Evolutionary conservation across 2,113 vertebrate species (phyloP), one percentile per base, ranked within the genome.

Genomic region (Eidolon helvum): DNA sequence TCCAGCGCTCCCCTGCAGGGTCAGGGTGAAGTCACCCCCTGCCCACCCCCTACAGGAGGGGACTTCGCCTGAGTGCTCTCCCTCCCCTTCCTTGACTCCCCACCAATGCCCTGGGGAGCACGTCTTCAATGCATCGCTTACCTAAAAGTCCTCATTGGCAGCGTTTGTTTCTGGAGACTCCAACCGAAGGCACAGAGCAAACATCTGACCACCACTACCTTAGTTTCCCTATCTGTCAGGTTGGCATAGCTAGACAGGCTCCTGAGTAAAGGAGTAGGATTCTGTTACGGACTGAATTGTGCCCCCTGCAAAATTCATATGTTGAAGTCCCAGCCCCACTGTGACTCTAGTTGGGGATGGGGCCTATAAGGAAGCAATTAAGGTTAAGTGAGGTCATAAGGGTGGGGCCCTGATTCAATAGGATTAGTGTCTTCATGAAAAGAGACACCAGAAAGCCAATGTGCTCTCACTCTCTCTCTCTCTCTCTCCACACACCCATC

Each of bases 101-200:
- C 3, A 10, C 7, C 61, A 16, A 2, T 26, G 10, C 18, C 19
- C 55, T 33, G 16, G 22, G 0, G 16, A 33, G 35, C 48, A 19
- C 2, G 1, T 68, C 38, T 21, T 55, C 50, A n/a, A 1, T 0
- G 0, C 28, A 5, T 50, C 43, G 11, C 78, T 26, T 15, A 24
- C 35, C 63, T 33, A 0, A 9, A 26, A 21, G 26, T 69, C 26
- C 18, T 80, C 43, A 43, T 30, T 24, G 50, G 50, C 61, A 15
- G n/a, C 22, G 38, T 89, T 75, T 33, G 45, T 63, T 71, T 43
- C 88, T 40, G 15, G 53, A 28, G 10, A 83, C 53, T 4, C 19
- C 10, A 3, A n/a, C 87, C 72, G 0, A 48, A 78, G 24, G 45
- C 72, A 4, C 43, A 72, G 48, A 48, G 24, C 10, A 10, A 89